These are phyloP conservation scores for Coregonus clupeaformis DNA, from an alignment of 2,113 vertebrate species.

Conservation along the genomic window DNA sequence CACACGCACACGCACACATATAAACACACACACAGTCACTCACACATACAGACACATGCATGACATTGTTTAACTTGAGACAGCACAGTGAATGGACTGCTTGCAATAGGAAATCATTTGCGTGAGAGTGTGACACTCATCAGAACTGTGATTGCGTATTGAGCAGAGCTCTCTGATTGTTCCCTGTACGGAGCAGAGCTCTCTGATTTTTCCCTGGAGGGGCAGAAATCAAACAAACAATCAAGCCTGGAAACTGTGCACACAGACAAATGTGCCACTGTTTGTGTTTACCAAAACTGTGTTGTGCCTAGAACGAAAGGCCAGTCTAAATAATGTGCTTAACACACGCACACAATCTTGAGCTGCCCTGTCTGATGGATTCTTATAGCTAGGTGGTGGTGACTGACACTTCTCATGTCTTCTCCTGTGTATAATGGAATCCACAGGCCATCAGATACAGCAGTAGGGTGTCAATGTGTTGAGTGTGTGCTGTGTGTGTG, in stretches of 20 bases:
- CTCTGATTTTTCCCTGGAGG: neutral
- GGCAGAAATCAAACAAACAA: neutral
- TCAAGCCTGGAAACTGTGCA: neutral
- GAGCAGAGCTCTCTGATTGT: neutral
- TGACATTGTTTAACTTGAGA: too few species aligned
- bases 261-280: neutral
- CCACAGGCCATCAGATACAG: too few species aligned
- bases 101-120: neutral
- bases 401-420: too few species aligned
- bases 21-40: too few species aligned
- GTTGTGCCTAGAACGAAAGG: neutral
- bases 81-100: neutral
- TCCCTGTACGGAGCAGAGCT: neutral
- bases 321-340: neutral
- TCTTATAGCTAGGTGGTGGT: too few species aligned
- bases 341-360: slow-evolving; percentile 26
- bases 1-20: too few species aligned
- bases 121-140: neutral
- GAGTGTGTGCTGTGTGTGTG: too few species aligned
- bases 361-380: too few species aligned
- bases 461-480: too few species aligned
- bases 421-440: too few species aligned
- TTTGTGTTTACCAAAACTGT: neutral
- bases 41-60: too few species aligned
- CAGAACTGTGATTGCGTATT: neutral